Evolutionary conservation across 2,888 invertebrate species (phyloP).

Genomic region (Xestia rhomboidea): DNA sequence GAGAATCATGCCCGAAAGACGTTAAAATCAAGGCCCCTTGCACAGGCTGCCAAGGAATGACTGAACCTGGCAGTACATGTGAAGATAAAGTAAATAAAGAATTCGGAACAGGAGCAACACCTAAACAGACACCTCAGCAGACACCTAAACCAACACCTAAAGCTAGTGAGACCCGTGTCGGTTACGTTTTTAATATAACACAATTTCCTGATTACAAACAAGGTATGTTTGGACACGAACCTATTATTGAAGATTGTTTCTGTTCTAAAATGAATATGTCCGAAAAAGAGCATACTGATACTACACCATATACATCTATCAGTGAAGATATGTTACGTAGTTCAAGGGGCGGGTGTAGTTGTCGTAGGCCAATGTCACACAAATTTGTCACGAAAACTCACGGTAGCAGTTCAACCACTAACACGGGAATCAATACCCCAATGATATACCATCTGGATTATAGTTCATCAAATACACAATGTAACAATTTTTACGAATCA

Average conservation of each 20-base stretch:
- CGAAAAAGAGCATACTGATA: slow-evolving; percentile 21
- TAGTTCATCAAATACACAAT: neutral
- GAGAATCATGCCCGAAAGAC: slow-evolving; percentile 78
- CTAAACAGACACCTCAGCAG: neutral
- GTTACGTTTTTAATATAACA: slow-evolving; percentile 76
- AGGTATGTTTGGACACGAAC: slow-evolving; percentile 74
- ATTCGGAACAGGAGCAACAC: slow-evolving; percentile 72
- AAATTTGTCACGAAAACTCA: slow-evolving; percentile 55
- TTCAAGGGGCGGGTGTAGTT: slow-evolving; percentile 66
- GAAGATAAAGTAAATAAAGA: slow-evolving; percentile 76
- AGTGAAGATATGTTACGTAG: slow-evolving; percentile 41
- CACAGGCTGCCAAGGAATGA: slow-evolving; percentile 78
- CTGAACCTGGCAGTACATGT: slow-evolving; percentile 79
- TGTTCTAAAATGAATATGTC: slow-evolving; percentile 58
- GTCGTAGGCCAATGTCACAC: slow-evolving; percentile 59
- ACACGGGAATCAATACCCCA: slow-evolving; percentile 57
- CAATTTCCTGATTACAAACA: slow-evolving; percentile 74
- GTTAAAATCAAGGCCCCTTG: slow-evolving; percentile 68
- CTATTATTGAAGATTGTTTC: slow-evolving; percentile 72
- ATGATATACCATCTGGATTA: slow-evolving; percentile 42
- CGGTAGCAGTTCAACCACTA: slow-evolving; percentile 61
- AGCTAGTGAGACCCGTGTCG: slow-evolving; percentile 74
- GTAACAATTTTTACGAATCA: neutral
- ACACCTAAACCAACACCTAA: slow-evolving; percentile 38
- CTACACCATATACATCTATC: slow-evolving; percentile 29